Percentiles rank a stretch among this genome's conserved stretches.
These are phyloP conservation scores for Lasioglossum zephyrum DNA, from an alignment of 2,888 invertebrate species.

Conservation along the genomic window DNA sequence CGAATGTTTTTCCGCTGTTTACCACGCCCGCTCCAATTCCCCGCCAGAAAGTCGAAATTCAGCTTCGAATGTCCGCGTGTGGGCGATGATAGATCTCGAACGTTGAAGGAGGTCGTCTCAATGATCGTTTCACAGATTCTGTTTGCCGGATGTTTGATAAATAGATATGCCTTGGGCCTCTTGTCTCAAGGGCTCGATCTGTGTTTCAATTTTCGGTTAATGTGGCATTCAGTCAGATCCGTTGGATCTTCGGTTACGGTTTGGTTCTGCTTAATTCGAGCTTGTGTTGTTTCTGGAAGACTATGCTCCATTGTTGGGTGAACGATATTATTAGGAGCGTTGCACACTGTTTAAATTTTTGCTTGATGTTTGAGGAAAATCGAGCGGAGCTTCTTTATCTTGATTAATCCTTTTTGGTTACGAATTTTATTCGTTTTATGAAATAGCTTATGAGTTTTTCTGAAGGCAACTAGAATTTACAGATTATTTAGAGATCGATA, in stretches of 20 bases:
- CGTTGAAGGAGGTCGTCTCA: constrained; percentile 2
- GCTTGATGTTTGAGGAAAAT: neutral
- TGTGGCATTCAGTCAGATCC: neutral
- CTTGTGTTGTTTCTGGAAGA: neutral
- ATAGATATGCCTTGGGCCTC: neutral
- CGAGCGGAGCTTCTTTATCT: neutral
- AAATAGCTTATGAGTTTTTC: neutral
- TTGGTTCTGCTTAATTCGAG: neutral
- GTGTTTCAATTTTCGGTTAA: neutral
- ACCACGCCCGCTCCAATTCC: constrained; percentile 1
- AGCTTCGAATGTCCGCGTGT: neutral
- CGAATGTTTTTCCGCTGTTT: constrained; percentile 7
- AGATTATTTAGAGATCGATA: neutral
- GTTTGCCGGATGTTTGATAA: constrained; percentile 3
- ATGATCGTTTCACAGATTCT: neutral
- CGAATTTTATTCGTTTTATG: neutral
- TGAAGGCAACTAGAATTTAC: neutral
- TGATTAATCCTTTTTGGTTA: neutral
- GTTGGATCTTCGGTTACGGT: neutral
- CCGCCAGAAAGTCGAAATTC: neutral
- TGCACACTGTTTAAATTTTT: neutral
- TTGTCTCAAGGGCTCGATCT: neutral
- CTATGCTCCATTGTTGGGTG: neutral
- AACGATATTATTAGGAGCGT: neutral
- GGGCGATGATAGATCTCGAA: neutral